Base-by-base conservation (phyloP, 2,888 invertebrate genomes). In the Acleris laterana region DNA sequence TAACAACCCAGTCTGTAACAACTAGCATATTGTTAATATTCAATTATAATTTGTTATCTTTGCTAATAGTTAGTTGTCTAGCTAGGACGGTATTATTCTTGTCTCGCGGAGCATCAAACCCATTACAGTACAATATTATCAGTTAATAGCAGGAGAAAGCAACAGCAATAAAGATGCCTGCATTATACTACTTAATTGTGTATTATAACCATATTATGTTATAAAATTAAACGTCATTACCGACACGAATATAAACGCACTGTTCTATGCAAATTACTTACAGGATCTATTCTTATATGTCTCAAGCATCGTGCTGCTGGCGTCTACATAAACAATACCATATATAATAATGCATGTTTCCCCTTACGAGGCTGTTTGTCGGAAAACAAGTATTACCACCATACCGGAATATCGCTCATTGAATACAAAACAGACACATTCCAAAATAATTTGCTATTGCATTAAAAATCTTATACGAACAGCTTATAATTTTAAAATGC, bases 131-230 rank as follows among this genome's bases (percentile, higher is more conserved):
- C n/a, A 49, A 52, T 32, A 50, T 44, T 44, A 61, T 58, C 52
- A 59, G 52, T 20, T 49, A 55, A 42, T 57, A 25, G 22, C 50
- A 16, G 49, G 20, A 60, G 64, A 60, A 64, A 60, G 50, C 38
- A 13, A 57, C 49, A n/a, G 44, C 50, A 51, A 52, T 62, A 62
- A 57, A 62, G 32, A 46, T 56, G 56, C n/a, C 32, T 13, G 48
- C 16, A 25, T 32, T 46, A 25, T 48, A 25, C 38, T 38, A 17
- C 38, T 48, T 58, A 59, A 64, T 59, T 25, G n/a, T 22, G 46
- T 42, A 42, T 60, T 60, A 64, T 60, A 48, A 20, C 63, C 25
- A 7, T 25, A 25, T 25, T 25, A 7, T 25, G 25, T 25, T 25
- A 25, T 25, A 7, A 25, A 25, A 38, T 22, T 46, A 25, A 49